A percentile compares a stretch with the other conserved stretches of the same genome.
Conservation (phyloP, 2,888 invertebrate species). For the Formica aserva region DNA sequence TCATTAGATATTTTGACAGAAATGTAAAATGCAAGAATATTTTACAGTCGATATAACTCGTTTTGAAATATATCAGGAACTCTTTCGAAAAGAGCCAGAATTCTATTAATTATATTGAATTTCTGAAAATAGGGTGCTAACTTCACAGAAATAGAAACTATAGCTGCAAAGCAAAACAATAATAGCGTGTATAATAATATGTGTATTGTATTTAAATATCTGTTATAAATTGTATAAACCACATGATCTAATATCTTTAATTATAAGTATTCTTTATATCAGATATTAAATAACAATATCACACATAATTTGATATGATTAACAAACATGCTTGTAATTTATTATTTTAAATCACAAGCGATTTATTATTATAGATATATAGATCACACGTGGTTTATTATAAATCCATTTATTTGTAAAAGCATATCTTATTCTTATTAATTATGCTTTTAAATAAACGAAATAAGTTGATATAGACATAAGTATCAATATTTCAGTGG, state of each 20-base stretch:
- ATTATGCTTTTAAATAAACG: background rate
- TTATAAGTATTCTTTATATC: background rate
- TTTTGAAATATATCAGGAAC: background rate
- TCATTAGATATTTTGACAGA: background rate
- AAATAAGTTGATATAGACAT: background rate
- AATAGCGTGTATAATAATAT: background rate
- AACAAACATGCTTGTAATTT: conserved; percentile 3
- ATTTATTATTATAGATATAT: background rate
- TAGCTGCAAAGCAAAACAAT: conserved; percentile 18
- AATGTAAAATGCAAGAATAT: background rate
- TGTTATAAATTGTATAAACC: conserved; percentile 21
- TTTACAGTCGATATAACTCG: background rate
- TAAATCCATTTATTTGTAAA: background rate
- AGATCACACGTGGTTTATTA: background rate
- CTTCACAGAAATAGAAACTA: background rate
- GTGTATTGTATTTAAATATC: background rate
- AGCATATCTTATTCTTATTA: background rate
- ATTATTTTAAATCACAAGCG: conserved; percentile 17
- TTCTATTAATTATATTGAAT: background rate
- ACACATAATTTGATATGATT: background rate
- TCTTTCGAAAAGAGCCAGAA: background rate
- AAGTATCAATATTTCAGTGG: conserved; percentile 31
- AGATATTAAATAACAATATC: background rate
- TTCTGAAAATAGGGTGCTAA: background rate
- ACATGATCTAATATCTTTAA: background rate